Base-by-base conservation (phyloP, 2,797 vertebrate species). In the Poecilia picta region DNA sequence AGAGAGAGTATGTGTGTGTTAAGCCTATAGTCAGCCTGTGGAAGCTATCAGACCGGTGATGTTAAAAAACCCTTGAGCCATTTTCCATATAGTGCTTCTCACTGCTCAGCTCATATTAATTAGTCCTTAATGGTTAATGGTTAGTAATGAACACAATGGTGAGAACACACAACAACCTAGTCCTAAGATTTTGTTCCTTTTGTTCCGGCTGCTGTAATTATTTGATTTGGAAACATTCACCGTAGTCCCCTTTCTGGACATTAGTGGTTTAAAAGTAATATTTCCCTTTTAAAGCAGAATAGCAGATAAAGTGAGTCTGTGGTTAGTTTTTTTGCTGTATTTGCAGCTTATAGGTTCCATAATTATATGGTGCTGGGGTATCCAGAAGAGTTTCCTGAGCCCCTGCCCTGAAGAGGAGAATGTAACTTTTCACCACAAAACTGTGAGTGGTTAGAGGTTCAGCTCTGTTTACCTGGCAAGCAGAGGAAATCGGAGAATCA, bases 251-350 rank as follows among this genome's bases (percentile, higher is more conserved):
- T 8, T 74, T 81, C 74, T 70, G 86, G 88, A 89, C 86, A 75
- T 88, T 82, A 86, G 88, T 53, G 85, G 87, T 91, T 74, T 79
- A 85, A 89, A 87, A 89, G 83, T 86, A 81, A 90, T 93, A 81
- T 88, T 77, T 78, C 81, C 84, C 83, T 78, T 81, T 81, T 82
- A 87, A 81, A 87, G 73, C 81, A 82, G 83, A 86, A 83, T 82
- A 88, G 85, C 78, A 88, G 85, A 92, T 92, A 88, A 91, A 91
- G 81, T 25, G 82, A 87, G 88, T 87, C 82, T 94, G 92, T 79
- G 93, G 94, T 89, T 80, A 92, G 88, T 51, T 94, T 78, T 93
- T 95, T 89, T 94, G 92, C 93, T 94, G 92, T 90, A 87, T 89
- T 90, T 93, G 92, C 92, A 94, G 86, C 89, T 94, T 90, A 92